Conservation (phyloP, 2,888 invertebrate genomes). For the Bedellia somnulentella region DNA sequence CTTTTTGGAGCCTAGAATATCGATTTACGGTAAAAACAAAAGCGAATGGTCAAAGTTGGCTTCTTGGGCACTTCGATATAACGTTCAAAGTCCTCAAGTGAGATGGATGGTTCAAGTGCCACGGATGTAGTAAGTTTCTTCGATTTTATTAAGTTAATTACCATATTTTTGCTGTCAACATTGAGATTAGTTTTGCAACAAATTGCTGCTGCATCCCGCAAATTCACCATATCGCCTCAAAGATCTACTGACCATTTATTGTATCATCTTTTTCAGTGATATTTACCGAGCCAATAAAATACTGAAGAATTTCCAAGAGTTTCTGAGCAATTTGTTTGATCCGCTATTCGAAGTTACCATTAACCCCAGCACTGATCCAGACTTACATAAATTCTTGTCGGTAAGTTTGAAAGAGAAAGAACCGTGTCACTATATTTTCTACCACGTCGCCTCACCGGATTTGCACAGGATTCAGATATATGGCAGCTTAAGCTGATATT, state of each 20-base stretch:
- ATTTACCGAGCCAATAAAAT: conserved; percentile 95
- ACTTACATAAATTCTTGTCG: conserved; percentile 80
- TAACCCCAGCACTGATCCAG: conserved; percentile 87
- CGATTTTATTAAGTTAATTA: too few species aligned
- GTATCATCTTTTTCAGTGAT: conserved; percentile 87
- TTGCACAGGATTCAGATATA: too few species aligned
- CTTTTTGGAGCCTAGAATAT: conserved; percentile 92
- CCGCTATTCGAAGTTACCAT: conserved; percentile 97
- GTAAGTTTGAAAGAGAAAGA: too few species aligned
- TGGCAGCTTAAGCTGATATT: too few species aligned
- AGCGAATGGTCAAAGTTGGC: conserved; percentile 98
- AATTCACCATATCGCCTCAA: too few species aligned
- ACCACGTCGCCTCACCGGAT: too few species aligned
- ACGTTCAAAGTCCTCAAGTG: conserved; percentile 95
- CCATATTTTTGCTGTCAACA: too few species aligned
- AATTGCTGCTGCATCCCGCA: too few species aligned
- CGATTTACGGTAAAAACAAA: conserved; percentile 91
- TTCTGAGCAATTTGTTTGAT: conserved; percentile 91
- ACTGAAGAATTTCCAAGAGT: conserved; percentile 93
- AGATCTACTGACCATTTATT: too few species aligned
- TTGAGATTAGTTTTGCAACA: too few species aligned
- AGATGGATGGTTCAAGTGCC: conserved; percentile 98
- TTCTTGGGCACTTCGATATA: conserved; percentile 90
- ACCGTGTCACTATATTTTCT: too few species aligned
- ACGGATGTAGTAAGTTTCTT: conserved; percentile 86